Percentiles rank a stretch among this genome's conserved stretches.
Conservation (phyloP, 2,797 vertebrate genomes). For the Brachyalestes nurse region DNA sequence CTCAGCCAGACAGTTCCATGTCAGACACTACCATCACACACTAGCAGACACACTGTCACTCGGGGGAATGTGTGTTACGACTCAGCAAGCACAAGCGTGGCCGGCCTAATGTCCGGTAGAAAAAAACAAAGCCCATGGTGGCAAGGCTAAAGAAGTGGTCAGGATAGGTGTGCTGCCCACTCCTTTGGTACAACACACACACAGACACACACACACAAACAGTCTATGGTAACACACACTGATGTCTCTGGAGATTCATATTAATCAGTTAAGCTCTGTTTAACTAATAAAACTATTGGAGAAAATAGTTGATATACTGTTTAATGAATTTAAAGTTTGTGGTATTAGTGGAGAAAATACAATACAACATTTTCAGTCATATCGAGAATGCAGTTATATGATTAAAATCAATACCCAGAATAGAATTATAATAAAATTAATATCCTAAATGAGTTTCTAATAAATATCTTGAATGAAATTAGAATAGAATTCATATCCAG, state of each 20-base stretch:
- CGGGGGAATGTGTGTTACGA: conserved; percentile 44
- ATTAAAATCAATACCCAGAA: too few species aligned
- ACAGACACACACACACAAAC: not conserved
- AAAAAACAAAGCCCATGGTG: conserved; percentile 17
- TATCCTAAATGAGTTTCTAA: too few species aligned
- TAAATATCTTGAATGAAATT: too few species aligned
- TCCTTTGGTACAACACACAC: not conserved
- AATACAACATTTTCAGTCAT: too few species aligned
- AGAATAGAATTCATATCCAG: too few species aligned
- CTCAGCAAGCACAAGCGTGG: conserved; percentile 7
- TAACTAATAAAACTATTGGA: not conserved
- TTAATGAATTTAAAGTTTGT: too few species aligned
- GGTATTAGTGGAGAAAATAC: too few species aligned
- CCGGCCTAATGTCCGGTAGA: not conserved
- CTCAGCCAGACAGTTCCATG: conserved; percentile 44
- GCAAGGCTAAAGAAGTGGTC: conserved; percentile 13
- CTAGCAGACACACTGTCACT: conserved; percentile 34
- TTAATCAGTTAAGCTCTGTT: not conserved
- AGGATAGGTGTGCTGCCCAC: not conserved
- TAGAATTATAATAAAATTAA: too few species aligned
- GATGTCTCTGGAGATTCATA: not conserved
- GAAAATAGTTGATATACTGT: not conserved
- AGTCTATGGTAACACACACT: not conserved
- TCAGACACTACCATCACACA: conserved; percentile 42
- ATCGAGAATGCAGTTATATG: too few species aligned